Evolutionary conservation across 2,113 vertebrate species (phyloP).

Genomic region (Vidua macroura): DNA sequence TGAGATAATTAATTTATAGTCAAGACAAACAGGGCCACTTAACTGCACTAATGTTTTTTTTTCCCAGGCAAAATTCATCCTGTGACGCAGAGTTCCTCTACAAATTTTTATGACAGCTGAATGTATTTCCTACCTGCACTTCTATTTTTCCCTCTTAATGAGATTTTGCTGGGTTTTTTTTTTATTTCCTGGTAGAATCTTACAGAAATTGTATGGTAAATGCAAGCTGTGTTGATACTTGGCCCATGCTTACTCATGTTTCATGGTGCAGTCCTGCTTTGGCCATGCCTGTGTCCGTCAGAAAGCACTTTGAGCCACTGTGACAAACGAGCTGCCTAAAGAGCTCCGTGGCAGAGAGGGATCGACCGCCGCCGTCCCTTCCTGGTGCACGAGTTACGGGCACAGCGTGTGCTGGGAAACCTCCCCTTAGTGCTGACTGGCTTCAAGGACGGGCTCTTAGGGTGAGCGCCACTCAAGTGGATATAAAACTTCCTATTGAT

Average conservation of each 20-base stretch:
- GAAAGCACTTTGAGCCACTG: background rate
- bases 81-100: background rate
- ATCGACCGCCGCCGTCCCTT: accelerated
- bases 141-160: background rate
- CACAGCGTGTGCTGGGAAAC: background rate
- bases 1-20: background rate
- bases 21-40: background rate
- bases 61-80: background rate
- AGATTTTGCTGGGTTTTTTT: background rate
- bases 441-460: background rate
- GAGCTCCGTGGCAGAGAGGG: accelerated
- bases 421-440: background rate
- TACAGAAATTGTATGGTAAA: background rate
- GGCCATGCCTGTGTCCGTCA: background rate
- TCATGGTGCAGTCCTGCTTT: background rate
- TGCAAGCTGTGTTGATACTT: accelerated
- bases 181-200: background rate
- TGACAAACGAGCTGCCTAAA: background rate
- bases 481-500: background rate
- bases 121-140: background rate
- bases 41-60: background rate
- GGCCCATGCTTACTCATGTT: background rate
- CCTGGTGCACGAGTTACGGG: background rate
- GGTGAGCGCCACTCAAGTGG: background rate
- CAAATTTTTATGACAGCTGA: background rate